Evolutionary conservation across 2,888 invertebrate species (phyloP).

Genomic region (Julus scandinavius): DNA sequence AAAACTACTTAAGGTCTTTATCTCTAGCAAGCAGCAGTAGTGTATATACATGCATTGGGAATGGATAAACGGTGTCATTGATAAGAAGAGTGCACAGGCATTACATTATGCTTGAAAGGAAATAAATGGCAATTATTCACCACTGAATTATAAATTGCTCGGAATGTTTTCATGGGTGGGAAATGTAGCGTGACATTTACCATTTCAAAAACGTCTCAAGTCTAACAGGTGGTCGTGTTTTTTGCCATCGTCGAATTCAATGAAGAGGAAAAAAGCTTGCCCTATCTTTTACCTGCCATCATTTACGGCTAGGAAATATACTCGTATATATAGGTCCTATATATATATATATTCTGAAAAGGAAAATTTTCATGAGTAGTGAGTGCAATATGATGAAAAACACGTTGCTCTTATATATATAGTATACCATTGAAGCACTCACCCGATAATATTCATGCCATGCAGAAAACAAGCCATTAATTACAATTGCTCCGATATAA

Average conservation of each 20-base stretch:
- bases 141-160: slow-evolving; percentile 19
- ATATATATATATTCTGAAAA: neutral
- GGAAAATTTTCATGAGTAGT: neutral
- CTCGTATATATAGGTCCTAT: neutral
- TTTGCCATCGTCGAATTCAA: neutral
- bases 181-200: neutral
- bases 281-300: slow-evolving; percentile 6
- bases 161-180: slow-evolving; percentile 13
- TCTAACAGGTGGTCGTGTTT: slow-evolving; percentile 15
- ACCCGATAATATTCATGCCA: neutral
- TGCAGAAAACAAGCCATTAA: neutral
- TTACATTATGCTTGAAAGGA: slow-evolving; percentile 30
- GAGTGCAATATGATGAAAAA: slow-evolving; percentile 1
- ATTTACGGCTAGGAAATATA: neutral
- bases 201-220: neutral
- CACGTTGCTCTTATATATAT: slow-evolving; percentile 26
- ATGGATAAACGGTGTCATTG: neutral
- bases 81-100: neutral
- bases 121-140: slow-evolving; percentile 42
- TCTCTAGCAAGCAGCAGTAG: neutral
- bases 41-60: too few relatives aligned
- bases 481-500: neutral
- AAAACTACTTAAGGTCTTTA: neutral
- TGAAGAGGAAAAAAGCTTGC: neutral
- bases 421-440: neutral